Evolutionary conservation across 1,140 invertebrate species (phyloP).

Genomic region (Patella vulgata): DNA sequence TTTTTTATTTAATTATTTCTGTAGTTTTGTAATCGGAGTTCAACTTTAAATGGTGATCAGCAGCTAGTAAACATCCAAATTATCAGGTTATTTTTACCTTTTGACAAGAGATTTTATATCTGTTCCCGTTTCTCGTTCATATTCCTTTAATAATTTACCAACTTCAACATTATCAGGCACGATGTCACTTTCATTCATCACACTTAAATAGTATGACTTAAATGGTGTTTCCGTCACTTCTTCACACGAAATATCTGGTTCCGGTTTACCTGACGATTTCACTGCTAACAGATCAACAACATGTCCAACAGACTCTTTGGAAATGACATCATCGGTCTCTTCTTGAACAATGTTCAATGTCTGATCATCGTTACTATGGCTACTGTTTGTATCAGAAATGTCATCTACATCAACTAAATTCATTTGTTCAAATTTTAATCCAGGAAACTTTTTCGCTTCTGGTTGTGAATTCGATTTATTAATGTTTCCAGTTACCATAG

Average conservation of each 20-base stretch:
- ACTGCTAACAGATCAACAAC: not conserved
- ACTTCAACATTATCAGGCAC: slow-evolving; percentile 21
- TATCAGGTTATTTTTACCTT: too few relatives aligned
- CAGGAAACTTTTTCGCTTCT: not conserved
- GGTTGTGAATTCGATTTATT: not conserved
- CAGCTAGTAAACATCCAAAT: too few relatives aligned
- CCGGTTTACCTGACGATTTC: not conserved
- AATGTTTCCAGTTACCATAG: not conserved
- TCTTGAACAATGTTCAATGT: slow-evolving; percentile 4
- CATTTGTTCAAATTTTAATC: not conserved
- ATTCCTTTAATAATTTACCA: slow-evolving; percentile 30
- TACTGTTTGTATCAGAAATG: slow-evolving; percentile 1
- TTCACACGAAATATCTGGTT: too few relatives aligned
- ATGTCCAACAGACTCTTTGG: slow-evolving; percentile 2
- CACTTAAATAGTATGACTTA: slow-evolving; percentile 27
- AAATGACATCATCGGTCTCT: slow-evolving; percentile 8
- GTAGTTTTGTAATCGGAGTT: too few relatives aligned
- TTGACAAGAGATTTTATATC: slow-evolving; percentile 15
- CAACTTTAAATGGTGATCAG: too few relatives aligned
- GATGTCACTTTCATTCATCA: slow-evolving; percentile 22
- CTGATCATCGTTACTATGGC: not conserved
- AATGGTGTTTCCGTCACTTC: slow-evolving; percentile 1
- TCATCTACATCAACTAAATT: slow-evolving; percentile 15
- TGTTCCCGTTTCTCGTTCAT: slow-evolving; percentile 22
- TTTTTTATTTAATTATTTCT: too few relatives aligned